These are phyloP conservation scores for Ladona fulva DNA, from an alignment of 1,140 invertebrate species.

Conservation along the genomic window DNA sequence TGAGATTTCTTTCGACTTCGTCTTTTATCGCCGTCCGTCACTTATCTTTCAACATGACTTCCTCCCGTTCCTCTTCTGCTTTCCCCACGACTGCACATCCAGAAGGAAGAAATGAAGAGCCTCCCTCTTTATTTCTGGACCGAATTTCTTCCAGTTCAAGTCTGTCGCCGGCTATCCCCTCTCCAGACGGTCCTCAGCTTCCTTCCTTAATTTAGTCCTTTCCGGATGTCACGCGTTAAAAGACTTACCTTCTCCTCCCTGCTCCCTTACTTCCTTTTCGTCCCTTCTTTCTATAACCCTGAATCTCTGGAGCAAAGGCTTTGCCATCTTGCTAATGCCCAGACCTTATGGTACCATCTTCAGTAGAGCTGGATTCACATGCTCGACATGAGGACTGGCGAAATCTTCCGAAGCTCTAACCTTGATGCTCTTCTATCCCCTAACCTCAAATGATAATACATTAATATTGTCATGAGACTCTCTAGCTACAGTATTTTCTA, in stretches of 20 bases:
- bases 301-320: not conserved
- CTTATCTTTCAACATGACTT: not conserved
- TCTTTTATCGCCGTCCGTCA: no score
- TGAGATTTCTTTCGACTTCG: no score
- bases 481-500: no score
- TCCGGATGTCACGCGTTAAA: conserved; percentile 1
- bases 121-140: conserved; percentile 5
- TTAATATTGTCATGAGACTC: no score
- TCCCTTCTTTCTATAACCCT: not conserved
- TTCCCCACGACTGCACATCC: not conserved
- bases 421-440: no score
- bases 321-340: not conserved
- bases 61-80: not conserved
- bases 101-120: not conserved
- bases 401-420: no score
- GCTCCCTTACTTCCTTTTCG: not conserved
- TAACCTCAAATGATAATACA: no score
- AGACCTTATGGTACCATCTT: not conserved
- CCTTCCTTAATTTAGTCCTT: conserved; percentile 6
- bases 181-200: not conserved
- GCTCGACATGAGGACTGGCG: no score
- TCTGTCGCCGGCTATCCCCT: not conserved
- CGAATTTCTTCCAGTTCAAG: not conserved
- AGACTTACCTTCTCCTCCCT: not conserved
- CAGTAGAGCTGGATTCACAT: no score